phyloP scores from a whole-genome alignment of 1,140 invertebrate genomes.

The Neodiprion fabricii region DNA sequence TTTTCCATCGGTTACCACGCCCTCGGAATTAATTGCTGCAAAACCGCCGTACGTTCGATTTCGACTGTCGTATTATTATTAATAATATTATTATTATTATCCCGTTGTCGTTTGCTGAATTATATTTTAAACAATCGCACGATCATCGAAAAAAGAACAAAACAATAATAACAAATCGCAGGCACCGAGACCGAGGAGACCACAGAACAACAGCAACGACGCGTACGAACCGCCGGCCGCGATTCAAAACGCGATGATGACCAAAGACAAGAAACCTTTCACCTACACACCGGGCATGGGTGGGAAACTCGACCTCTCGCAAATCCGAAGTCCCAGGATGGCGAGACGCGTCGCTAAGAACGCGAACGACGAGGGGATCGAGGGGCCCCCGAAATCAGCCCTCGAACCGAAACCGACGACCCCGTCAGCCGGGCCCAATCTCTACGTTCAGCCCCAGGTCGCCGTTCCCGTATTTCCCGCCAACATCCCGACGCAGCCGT shows the following conservation, averaged over 20 bases:
- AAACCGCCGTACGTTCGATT: too few species aligned
- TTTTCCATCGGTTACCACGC: too few species aligned
- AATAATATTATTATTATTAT: too few species aligned
- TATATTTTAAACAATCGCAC: too few species aligned
- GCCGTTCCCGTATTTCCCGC: conserved; percentile 74
- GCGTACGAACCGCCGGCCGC: conserved; percentile 80
- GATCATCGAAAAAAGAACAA: neutral
- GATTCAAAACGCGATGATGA: conserved; percentile 93
- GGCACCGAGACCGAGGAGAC: conserved; percentile 20
- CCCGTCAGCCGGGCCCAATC: conserved; percentile 40
- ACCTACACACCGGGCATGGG: conserved; percentile 87
- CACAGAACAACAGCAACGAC: conserved; percentile 40
- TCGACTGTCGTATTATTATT: too few species aligned
- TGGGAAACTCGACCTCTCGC: conserved; percentile 85
- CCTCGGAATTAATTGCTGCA: too few species aligned
- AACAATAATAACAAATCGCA: neutral
- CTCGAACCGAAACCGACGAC: conserved; percentile 56
- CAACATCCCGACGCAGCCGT: conserved; percentile 62
- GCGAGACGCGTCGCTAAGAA: conserved; percentile 77
- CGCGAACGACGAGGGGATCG: conserved; percentile 66
- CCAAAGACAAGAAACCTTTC: conserved; percentile 94
- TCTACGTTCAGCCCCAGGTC: conserved; percentile 68
- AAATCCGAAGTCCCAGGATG: conserved; percentile 90
- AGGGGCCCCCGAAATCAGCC: conserved; percentile 54
- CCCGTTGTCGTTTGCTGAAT: too few species aligned